Evolutionary conservation across 2,797 vertebrate species (phyloP).

Genomic region (Sardinella longiceps): DNA sequence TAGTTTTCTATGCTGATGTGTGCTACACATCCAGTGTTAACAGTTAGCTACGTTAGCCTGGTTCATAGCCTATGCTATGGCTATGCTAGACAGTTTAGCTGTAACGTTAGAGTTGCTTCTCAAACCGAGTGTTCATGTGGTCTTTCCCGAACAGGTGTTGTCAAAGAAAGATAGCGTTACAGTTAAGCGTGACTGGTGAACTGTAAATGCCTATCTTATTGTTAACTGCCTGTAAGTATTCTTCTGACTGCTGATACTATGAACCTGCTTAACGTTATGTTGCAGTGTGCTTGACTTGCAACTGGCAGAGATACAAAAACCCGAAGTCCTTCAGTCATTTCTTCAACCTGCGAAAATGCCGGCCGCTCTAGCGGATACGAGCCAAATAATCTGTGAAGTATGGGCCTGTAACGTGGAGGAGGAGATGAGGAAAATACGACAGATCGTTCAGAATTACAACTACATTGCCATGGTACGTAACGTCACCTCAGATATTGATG

Average conservation of each 20-base stretch:
- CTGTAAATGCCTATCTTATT: background rate
- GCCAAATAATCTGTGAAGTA: slow-evolving; percentile 98
- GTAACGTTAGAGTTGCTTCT: no score
- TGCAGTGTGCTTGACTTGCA: slow-evolving; percentile 7
- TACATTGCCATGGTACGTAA: slow-evolving; percentile 96
- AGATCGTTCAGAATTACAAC: slow-evolving; percentile 95
- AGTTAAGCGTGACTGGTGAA: background rate
- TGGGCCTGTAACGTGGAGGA: slow-evolving; percentile 99
- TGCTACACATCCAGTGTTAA: background rate
- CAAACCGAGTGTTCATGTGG: no score
- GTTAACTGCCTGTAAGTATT: background rate
- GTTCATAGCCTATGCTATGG: no score
- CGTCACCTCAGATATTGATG: background rate
- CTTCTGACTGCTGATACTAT: background rate
- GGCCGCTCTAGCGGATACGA: slow-evolving; percentile 94
- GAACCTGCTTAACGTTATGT: background rate
- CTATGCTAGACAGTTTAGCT: no score
- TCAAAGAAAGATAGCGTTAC: no score
- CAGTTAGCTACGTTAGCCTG: background rate
- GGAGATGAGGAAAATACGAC: slow-evolving; percentile 97
- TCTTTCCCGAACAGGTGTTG: background rate
- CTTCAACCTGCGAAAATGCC: slow-evolving; percentile 83
- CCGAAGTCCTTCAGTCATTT: background rate
- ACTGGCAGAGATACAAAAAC: background rate
- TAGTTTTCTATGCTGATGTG: background rate